phyloP scores from a whole-genome alignment of 2,888 invertebrate genomes.

The Caenorhabditis becei region DNA sequence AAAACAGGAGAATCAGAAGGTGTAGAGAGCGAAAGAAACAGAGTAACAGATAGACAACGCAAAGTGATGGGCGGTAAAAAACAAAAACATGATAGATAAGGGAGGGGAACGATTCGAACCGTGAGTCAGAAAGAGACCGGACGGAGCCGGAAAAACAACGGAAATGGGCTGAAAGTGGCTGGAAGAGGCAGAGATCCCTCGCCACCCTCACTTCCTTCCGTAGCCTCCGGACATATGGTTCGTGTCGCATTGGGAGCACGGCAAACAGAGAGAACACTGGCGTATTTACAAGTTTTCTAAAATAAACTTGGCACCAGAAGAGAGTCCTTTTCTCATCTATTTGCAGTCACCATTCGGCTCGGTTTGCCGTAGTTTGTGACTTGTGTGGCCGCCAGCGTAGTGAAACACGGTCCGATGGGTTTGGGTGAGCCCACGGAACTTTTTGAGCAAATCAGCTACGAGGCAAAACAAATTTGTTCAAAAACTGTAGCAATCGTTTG shows the following conservation, averaged over 20 bases:
- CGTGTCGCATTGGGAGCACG: conserved; percentile 27
- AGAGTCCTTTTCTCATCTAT: conserved; percentile 41
- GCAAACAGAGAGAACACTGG: conserved; percentile 48
- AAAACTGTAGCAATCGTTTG: no score
- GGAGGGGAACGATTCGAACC: conserved; percentile 15
- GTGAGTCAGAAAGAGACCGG: conserved; percentile 30
- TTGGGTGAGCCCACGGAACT: not conserved
- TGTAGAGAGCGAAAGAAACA: no score
- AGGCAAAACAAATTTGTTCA: no score
- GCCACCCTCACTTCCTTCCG: conserved; percentile 11
- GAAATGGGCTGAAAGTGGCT: conserved; percentile 1
- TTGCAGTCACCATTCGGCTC: conserved; percentile 37
- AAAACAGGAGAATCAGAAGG: no score
- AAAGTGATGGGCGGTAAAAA: conserved; percentile 5
- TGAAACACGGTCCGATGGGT: not conserved
- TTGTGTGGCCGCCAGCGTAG: conserved; percentile 30
- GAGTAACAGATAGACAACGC: not conserved
- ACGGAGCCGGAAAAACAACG: conserved; percentile 9
- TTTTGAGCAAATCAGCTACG: no score
- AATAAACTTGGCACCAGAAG: conserved; percentile 54
- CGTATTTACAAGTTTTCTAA: conserved; percentile 53
- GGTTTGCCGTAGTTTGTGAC: conserved; percentile 44
- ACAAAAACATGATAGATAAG: conserved; percentile 10
- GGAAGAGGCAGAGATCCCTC: conserved; percentile 36
- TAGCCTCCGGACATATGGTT: conserved; percentile 45